These are phyloP conservation scores for Capitulum mitella DNA, from an alignment of 2,888 invertebrate species.

Conservation along the genomic window DNA sequence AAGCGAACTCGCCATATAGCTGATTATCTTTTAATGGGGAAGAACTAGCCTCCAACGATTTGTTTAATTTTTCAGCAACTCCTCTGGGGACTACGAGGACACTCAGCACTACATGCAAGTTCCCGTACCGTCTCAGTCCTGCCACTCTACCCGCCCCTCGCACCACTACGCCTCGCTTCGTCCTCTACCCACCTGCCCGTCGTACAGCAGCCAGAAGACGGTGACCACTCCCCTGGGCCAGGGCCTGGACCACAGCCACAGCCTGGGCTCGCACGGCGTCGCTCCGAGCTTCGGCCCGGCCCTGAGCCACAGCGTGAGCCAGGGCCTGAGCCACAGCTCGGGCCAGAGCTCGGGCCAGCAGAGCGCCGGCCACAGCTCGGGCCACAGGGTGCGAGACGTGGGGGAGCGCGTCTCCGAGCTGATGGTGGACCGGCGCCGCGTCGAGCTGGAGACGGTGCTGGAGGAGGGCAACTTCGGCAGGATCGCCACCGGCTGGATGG, in stretches of 20 bases:
- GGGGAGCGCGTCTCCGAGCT: conserved; percentile 23
- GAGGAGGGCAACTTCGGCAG: conserved; percentile 8
- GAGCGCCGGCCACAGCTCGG: background rate
- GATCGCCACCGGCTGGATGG: conserved; percentile 20
- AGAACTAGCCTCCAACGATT: too few species aligned
- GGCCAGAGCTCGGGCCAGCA: conserved; percentile 6
- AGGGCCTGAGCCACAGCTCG: conserved; percentile 11
- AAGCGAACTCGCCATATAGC: too few species aligned
- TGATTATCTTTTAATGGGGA: background rate
- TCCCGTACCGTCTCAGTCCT: background rate
- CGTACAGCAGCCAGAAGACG: conserved; percentile 68
- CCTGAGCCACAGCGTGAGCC: conserved; percentile 7
- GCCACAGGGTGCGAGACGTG: background rate
- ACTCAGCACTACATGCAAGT: conserved; percentile 3
- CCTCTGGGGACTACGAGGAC: background rate
- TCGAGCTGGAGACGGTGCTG: conserved; percentile 13
- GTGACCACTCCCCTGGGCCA: conserved; percentile 68
- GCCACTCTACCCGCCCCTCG: conserved; percentile 33
- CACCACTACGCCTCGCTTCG: conserved; percentile 42
- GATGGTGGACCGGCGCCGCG: conserved; percentile 25
- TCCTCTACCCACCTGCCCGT: conserved; percentile 66
- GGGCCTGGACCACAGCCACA: background rate
- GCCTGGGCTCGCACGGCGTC: conserved; percentile 7
- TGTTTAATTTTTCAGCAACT: background rate
- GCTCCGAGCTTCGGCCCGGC: background rate